A percentile compares a stretch with the other conserved stretches of the same genome.
These are phyloP conservation scores for Laspeyria flexula DNA, from an alignment of 2,888 invertebrate species.

Conservation along the genomic window DNA sequence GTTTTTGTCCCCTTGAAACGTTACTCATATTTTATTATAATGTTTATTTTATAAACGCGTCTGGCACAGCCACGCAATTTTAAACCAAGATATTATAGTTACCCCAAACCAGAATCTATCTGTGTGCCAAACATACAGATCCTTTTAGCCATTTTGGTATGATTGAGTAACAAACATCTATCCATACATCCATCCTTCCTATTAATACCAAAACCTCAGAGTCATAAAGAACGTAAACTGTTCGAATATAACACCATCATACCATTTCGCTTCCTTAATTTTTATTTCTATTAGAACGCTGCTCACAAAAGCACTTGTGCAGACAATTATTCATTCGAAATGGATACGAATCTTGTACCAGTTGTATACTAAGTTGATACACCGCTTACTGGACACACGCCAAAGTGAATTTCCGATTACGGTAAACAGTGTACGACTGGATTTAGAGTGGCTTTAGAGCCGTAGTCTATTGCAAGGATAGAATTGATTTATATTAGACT, in stretches of 20 bases:
- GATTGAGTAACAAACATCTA: no score
- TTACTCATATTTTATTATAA: no score
- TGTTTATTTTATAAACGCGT: no score
- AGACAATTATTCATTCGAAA: slow-evolving; percentile 55
- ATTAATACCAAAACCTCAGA: no score
- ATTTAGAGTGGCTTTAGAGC: slow-evolving; percentile 9
- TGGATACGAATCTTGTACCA: slow-evolving; percentile 45
- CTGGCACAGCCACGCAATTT: no score
- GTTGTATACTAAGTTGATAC: slow-evolving; percentile 38
- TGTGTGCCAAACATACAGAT: no score
- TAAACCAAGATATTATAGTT: no score
- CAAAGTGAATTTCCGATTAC: slow-evolving; percentile 75
- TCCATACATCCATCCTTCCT: no score
- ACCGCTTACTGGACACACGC: slow-evolving; percentile 63
- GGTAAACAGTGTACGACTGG: slow-evolving; percentile 55
- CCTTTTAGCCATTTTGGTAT: no score
- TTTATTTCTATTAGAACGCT: slow-evolving; percentile 26
- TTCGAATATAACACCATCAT: no score
- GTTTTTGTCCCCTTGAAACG: no score
- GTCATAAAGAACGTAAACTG: neutral
- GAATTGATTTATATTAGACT: neutral
- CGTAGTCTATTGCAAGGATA: slow-evolving; percentile 19
- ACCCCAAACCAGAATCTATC: no score
- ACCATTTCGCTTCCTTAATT: slow-evolving; percentile 21
- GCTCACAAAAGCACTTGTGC: slow-evolving; percentile 28